Percentiles rank a stretch among this genome's conserved stretches.
phyloP scores from a whole-genome alignment of 2,113 vertebrate species.

The Mungos mungo region DNA sequence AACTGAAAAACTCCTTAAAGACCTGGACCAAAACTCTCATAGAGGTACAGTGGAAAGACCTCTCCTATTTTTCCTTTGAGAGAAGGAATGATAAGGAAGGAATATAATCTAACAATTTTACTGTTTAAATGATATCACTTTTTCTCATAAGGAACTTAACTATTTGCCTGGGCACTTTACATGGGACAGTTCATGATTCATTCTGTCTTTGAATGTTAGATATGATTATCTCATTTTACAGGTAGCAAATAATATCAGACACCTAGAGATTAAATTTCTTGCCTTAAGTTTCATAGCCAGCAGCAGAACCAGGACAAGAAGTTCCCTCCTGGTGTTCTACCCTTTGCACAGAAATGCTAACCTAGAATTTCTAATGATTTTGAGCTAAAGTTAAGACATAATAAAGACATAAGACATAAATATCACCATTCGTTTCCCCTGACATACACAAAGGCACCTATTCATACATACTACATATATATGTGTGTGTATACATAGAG shows the following conservation, averaged over 20 bases:
- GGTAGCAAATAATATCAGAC: slow-evolving; percentile 5
- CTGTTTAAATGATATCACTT: neutral
- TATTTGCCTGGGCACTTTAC: neutral
- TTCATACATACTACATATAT: neutral
- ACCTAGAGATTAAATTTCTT: slow-evolving; percentile 13
- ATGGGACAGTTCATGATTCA: neutral
- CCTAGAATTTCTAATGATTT: neutral
- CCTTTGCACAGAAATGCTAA: neutral
- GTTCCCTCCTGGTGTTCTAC: neutral
- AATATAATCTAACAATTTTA: neutral
- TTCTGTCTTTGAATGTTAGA: neutral
- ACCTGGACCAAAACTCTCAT: slow-evolving; percentile 1
- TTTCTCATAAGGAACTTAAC: neutral
- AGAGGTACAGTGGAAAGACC: neutral
- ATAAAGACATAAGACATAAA: neutral
- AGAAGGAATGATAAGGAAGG: neutral
- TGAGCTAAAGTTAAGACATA: neutral
- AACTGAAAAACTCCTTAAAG: neutral
- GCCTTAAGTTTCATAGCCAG: neutral
- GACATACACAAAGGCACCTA: neutral
- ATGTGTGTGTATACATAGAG: neutral
- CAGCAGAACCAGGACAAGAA: slow-evolving; percentile 30
- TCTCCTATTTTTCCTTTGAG: neutral
- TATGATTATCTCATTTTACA: slow-evolving; percentile 20
- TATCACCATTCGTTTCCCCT: neutral